These are phyloP conservation scores for Myiozetetes cayanensis DNA, from an alignment of 2,113 vertebrate genomes.

Conservation along the genomic window DNA sequence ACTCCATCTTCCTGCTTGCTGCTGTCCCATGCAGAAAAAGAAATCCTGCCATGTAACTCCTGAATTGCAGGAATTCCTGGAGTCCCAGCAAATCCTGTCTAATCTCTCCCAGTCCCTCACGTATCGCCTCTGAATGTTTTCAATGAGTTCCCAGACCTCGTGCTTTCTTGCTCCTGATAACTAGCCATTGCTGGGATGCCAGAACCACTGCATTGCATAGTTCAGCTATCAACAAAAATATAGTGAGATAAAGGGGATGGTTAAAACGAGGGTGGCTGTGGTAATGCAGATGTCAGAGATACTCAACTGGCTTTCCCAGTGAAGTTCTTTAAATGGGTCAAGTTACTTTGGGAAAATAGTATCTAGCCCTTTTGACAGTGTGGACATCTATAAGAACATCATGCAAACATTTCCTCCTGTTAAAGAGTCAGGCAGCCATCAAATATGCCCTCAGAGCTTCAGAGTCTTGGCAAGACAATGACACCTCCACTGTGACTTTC, in stretches of 20 bases:
- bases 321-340: constrained; percentile 33
- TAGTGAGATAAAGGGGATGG: constrained; percentile 60
- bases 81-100: constrained; percentile 48
- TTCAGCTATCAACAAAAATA: constrained; percentile 70
- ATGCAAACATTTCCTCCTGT: neutral
- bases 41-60: constrained; percentile 1
- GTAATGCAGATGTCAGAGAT: constrained; percentile 53
- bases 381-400: constrained; percentile 9
- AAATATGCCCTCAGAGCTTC: neutral
- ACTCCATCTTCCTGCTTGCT: neutral
- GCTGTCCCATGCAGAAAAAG: neutral
- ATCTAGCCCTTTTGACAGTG: constrained; percentile 36
- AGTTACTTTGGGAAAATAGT: constrained; percentile 34
- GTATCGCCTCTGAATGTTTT: constrained; percentile 65
- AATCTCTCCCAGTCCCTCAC: constrained; percentile 64
- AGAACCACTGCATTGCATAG: constrained; percentile 64
- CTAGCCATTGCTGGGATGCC: constrained; percentile 67
- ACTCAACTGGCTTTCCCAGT: constrained; percentile 24
- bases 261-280: constrained; percentile 20
- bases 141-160: constrained; percentile 64
- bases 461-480: neutral
- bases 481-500: neutral
- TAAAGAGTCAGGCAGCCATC: neutral
- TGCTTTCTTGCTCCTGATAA: constrained; percentile 67
- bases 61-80: constrained; percentile 67